Percentiles rank a stretch among this genome's conserved stretches.
Conservation (phyloP, 2,888 invertebrate genomes). For the Lithophane ornitopus region DNA sequence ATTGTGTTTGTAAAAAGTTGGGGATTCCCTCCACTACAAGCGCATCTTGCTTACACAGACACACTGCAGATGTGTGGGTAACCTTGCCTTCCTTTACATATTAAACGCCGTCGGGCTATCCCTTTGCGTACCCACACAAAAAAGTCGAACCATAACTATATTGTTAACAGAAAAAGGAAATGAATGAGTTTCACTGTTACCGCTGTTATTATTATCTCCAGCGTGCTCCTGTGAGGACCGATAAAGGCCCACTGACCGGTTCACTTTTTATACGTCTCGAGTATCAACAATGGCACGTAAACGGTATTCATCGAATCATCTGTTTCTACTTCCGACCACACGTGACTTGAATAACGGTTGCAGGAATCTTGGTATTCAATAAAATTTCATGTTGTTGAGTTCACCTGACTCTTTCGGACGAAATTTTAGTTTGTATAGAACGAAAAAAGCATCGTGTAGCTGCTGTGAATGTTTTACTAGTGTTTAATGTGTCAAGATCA, state of each 20-base stretch:
- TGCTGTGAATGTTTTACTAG: conserved; percentile 3
- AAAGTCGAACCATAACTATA: conserved; percentile 86
- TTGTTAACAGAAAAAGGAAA: conserved; percentile 88
- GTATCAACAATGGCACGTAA: conserved; percentile 89
- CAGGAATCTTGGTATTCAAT: conserved; percentile 53
- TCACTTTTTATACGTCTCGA: conserved; percentile 87
- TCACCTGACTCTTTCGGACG: not conserved
- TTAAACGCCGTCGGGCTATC: conserved; percentile 90
- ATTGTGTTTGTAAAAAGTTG: conserved; percentile 91
- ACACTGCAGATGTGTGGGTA: conserved; percentile 85
- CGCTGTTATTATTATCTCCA: conserved; percentile 89
- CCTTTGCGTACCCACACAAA: conserved; percentile 90
- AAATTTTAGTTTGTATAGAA: not conserved
- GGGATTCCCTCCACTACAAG: conserved; percentile 90
- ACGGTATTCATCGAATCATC: conserved; percentile 87
- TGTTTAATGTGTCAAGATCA: conserved; percentile 48
- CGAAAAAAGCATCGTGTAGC: not conserved
- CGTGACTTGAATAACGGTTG: conserved; percentile 75
- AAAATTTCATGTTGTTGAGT: conserved; percentile 35
- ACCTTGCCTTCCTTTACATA: conserved; percentile 91
- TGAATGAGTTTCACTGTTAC: conserved; percentile 89
- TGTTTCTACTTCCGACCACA: conserved; percentile 81
- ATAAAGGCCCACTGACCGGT: conserved; percentile 88
- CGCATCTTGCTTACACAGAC: conserved; percentile 84
- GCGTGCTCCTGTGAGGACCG: conserved; percentile 86